These are phyloP conservation scores for Zaprionus ornatus DNA, from an alignment of 1,140 invertebrate genomes.

Conservation along the genomic window DNA sequence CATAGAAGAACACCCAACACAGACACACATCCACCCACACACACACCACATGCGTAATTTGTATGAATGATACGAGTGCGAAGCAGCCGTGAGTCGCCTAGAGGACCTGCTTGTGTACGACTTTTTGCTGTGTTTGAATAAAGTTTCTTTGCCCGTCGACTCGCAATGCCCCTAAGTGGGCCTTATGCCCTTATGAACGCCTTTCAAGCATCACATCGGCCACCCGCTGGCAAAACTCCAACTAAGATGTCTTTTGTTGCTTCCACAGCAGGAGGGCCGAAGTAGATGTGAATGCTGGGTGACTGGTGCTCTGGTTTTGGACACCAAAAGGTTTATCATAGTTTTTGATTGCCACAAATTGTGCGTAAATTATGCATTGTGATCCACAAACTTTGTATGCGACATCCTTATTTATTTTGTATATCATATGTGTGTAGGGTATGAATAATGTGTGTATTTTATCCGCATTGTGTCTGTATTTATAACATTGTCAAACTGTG, in stretches of 20 bases:
- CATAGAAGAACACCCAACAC: background rate
- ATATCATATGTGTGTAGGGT: constrained; percentile 2
- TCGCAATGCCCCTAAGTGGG: constrained; percentile 48
- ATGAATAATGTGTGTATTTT: background rate
- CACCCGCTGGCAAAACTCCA: constrained; percentile 26
- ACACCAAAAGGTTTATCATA: constrained; percentile 53
- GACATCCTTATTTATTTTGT: background rate
- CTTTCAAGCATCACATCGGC: constrained; percentile 5
- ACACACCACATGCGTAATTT: background rate
- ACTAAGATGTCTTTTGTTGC: constrained; percentile 8
- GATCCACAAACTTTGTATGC: constrained; percentile 7
- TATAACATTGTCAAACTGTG: constrained; percentile 29
- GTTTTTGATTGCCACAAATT: constrained; percentile 75
- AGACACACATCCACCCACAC: background rate
- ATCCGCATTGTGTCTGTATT: background rate
- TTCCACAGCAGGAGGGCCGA: background rate
- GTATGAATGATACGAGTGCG: constrained; percentile 25
- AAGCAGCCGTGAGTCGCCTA: background rate
- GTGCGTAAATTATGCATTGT: constrained; percentile 63
- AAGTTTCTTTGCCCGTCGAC: constrained; percentile 50
- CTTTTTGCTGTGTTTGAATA: constrained; percentile 75
- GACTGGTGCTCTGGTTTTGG: constrained; percentile 22
- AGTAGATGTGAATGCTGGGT: background rate
- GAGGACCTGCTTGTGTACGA: constrained; percentile 17
- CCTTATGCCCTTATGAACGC: constrained; percentile 45